Evolutionary conservation across 2,888 invertebrate species (phyloP), one percentile per base, ranked within the genome.

Genomic region (Lepidocyrtinus sp.): DNA sequence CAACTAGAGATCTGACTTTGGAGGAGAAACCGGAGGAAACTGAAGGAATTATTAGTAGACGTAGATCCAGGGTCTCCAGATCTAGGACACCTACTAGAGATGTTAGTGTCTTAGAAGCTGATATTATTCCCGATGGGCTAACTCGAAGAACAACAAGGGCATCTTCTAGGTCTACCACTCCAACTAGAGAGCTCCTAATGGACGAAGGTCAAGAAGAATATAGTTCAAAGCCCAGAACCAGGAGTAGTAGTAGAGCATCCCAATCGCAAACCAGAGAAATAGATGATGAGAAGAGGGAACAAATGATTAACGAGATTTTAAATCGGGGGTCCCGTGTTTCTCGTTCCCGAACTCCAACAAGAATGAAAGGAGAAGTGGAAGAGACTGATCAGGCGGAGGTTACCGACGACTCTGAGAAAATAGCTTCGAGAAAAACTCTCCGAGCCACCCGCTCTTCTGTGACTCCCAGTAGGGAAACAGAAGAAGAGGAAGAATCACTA

Each of bases 181-280:
- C 67, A 67, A 74, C 65, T 17, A 55, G 74, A 67, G 74, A 74
- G n/a, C n/a, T n/a, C n/a, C n/a, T n/a, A n/a, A n/a, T n/a, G n/a
- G n/a, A n/a, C n/a, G n/a, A n/a, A n/a, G n/a, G n/a, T n/a, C n/a
- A n/a, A n/a, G n/a, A n/a, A n/a, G n/a, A n/a, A n/a, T n/a, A n/a
- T n/a, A n/a, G n/a, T n/a, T n/a, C n/a, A n/a, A n/a, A n/a, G n/a
- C n/a, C n/a, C n/a, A n/a, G 7, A 64, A 26, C 2, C 64, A 64
- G 64, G 26, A 64, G 19, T 12, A 2, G 19, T 61, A 17, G 7
- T 61, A 2, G 19, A 61, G 19, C 21, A 61, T 17, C 61, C 61
- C n/a, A n/a, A n/a, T n/a, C n/a, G n/a, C n/a, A n/a, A n/a, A n/a
- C n/a, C n/a, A n/a, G 19, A 22, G 22, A 61, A 7, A 12, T 22